Evolutionary conservation across 1,140 invertebrate species (phyloP), one percentile per base, ranked within the genome.

Genomic region (Cardiocondyla obscurior): DNA sequence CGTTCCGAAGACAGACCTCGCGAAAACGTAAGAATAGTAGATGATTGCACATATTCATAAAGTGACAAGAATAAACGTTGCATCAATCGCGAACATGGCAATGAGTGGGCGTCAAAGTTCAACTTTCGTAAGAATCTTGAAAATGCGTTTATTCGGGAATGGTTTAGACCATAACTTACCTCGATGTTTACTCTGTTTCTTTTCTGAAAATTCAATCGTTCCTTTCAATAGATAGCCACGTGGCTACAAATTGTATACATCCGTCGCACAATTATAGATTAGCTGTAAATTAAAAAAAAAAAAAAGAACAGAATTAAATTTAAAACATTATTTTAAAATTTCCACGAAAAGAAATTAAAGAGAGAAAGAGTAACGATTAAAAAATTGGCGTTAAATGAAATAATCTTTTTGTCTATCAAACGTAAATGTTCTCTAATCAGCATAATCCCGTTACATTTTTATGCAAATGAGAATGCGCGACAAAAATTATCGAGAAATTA

Each of bases 31-130:
- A 3, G 16, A 65, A 22, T 25, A 53, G 22, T n/a, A n/a, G 16
- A 4, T 64, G 36, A 28, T 28, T 16, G 44, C 39, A 33, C 22
- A 65, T 51, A 39, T 25, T 77, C 72, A 39, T 33, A 53, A 79
- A 69, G 22, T 67, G 22, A 33, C 46, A 53, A 79, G 46, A 79
- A 79, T 79, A 79, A 79, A 12, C 53, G 39, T 69, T 79, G n/a
- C 74, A 79, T 79, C 62, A 69, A 79, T 79, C 60, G 46, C n/a
- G 33, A 55, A 16, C 42, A 7, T 46, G 33, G 25, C 33, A 7
- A 55, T 14, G 16, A 69, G 62, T 77, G 28, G 46, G 74, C 30
- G 46, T 53, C 33, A 2, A 67, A 42, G 7, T 4, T 79, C 46
- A 7, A n/a, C 69, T 79, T 69, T 53, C 12, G 3, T 30, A 19